Evolutionary conservation across 2,888 invertebrate species (phyloP).

Genomic region (Microchrysa polita): DNA sequence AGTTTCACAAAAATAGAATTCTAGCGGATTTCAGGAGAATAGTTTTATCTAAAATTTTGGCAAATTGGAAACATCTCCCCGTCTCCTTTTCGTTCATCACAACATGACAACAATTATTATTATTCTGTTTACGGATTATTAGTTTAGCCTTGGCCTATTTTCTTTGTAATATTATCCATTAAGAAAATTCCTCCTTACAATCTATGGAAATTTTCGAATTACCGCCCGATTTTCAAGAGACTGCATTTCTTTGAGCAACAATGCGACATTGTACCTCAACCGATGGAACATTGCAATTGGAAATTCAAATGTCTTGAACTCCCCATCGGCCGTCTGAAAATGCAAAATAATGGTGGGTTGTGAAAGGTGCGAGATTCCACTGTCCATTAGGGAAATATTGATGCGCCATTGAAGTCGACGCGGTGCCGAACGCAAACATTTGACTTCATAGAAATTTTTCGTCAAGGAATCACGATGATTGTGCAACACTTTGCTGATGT

Average conservation of each 20-base stretch:
- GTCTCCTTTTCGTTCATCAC: slow-evolving; percentile 12
- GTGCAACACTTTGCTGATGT: slow-evolving; percentile 66
- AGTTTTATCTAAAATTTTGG: slow-evolving; percentile 29
- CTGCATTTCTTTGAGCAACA: slow-evolving; percentile 66
- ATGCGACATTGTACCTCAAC: slow-evolving; percentile 66
- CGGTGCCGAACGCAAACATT: slow-evolving; percentile 63
- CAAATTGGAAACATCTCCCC: slow-evolving; percentile 26
- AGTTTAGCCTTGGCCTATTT: background rate
- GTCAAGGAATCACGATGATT: slow-evolving; percentile 64
- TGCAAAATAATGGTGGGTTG: slow-evolving; percentile 67
- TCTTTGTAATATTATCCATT: background rate
- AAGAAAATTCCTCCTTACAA: background rate
- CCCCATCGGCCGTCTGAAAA: slow-evolving; percentile 65
- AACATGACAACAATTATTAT: too few relatives aligned
- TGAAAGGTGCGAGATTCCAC: slow-evolving; percentile 62
- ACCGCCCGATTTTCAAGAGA: slow-evolving; percentile 64
- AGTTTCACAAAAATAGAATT: slow-evolving; percentile 18
- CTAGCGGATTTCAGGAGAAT: slow-evolving; percentile 18
- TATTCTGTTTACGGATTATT: background rate
- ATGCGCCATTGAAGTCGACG: slow-evolving; percentile 66
- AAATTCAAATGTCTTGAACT: slow-evolving; percentile 65
- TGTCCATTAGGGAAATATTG: slow-evolving; percentile 66
- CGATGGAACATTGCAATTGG: slow-evolving; percentile 67
- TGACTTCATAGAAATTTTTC: slow-evolving; percentile 61
- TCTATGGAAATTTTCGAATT: slow-evolving; percentile 60